Evolutionary conservation across 2,797 vertebrate species (phyloP).

Genomic region (Mus caroli): DNA sequence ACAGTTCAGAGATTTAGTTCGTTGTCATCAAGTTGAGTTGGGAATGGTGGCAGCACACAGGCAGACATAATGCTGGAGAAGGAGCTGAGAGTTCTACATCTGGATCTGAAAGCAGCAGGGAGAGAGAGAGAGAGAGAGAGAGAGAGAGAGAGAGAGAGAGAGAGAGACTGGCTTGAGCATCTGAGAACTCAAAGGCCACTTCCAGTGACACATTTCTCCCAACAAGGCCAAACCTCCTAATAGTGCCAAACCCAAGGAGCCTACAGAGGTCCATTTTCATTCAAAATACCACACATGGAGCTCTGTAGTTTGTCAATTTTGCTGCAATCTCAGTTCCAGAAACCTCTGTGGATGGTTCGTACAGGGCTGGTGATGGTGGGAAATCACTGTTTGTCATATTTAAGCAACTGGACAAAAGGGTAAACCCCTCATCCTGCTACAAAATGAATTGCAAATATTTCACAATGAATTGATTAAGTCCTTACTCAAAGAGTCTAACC

Average conservation of each 20-base stretch:
- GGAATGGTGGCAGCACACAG: not conserved
- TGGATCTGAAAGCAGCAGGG: not conserved
- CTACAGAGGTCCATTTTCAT: not conserved
- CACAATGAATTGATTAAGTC: constrained; percentile 1
- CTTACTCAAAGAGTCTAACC: constrained; percentile 49
- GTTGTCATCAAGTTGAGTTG: not conserved
- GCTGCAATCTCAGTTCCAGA: not conserved
- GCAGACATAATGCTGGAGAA: not conserved
- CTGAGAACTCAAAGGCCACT: not conserved
- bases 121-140: not conserved
- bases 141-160: no score
- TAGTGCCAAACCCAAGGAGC: not conserved
- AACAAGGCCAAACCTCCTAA: not conserved
- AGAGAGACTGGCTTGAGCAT: not conserved
- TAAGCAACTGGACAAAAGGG: not conserved
- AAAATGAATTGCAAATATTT: constrained; percentile 33
- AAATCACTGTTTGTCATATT: not conserved
- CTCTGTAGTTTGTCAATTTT: not conserved
- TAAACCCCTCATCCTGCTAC: not conserved
- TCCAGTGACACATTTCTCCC: not conserved
- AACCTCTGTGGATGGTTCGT: not conserved
- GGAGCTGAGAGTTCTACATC: not conserved
- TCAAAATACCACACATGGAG: not conserved
- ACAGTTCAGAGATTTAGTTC: not conserved
- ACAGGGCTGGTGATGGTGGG: not conserved